These are phyloP conservation scores for Danio jaintianensis DNA, from an alignment of 2,797 vertebrate genomes.

Conservation along the genomic window DNA sequence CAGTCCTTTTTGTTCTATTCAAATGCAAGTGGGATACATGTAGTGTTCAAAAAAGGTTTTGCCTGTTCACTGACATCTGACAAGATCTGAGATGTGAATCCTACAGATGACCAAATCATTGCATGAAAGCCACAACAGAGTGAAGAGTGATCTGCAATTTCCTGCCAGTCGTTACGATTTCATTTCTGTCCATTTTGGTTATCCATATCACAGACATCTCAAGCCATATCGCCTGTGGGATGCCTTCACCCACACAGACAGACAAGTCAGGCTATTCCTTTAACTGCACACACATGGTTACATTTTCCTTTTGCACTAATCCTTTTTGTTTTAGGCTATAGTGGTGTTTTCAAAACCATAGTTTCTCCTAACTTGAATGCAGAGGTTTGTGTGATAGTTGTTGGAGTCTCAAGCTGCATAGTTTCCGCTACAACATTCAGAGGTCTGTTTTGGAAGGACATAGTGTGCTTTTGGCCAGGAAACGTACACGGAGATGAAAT, in stretches of 20 bases:
- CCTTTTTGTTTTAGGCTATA: not conserved
- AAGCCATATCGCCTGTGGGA: slow-evolving; percentile 22
- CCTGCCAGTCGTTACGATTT: not conserved
- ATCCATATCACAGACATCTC: slow-evolving; percentile 26
- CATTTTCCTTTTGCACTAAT: not conserved
- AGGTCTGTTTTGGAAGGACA: slow-evolving; percentile 75
- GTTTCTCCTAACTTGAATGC: not conserved
- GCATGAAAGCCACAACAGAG: not conserved
- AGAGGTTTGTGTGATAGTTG: slow-evolving; percentile 4
- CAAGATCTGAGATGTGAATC: not conserved
- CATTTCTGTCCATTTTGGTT: slow-evolving; percentile 39
- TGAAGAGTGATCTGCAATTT: not conserved
- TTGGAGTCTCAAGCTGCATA: slow-evolving; percentile 52
- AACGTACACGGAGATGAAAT: slow-evolving; percentile 67
- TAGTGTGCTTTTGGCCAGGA: slow-evolving; percentile 68
- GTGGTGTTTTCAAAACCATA: not conserved
- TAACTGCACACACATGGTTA: too few species aligned
- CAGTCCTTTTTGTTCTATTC: not conserved
- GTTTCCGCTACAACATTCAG: slow-evolving; percentile 69
- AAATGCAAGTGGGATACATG: not conserved
- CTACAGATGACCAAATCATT: slow-evolving; percentile 17
- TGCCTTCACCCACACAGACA: slow-evolving; percentile 12
- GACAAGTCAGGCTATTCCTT: not conserved
- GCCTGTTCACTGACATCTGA: not conserved
- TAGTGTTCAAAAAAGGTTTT: not conserved